Base-by-base conservation (phyloP, 2,888 invertebrate genomes). In the Dorcus parallelipipedus region DNA sequence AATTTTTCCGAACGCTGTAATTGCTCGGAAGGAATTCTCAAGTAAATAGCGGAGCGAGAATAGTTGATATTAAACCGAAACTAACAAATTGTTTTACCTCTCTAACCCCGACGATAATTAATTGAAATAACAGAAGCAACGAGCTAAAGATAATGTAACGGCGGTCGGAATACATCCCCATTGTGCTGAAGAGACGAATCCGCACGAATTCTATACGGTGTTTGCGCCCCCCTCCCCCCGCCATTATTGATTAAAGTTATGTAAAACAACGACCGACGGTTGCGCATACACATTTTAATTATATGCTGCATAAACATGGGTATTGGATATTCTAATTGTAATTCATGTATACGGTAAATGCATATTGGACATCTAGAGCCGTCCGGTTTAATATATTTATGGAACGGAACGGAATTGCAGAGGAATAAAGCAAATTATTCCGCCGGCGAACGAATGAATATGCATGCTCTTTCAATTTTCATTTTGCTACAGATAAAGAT, bases 241-340 rank as follows among this genome's bases (percentile, higher is more conserved):
- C 45, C n/a, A n/a, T 45, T 45, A 45, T 45, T 45, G 45, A 45
- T 45, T 45, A 45, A 45, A 45, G 45, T 45, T 23, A 45, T 45
- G 45, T 45, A 45, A 45, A 45, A 45, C 45, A 45, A 45, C 45
- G 45, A 45, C 45, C 45, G 45, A 45, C 45, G 45, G 17, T 45
- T 45, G 45, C 45, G 45, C 45, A 45, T 45, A 20, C 45, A 62
- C 58, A 60, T 63, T 64, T 63, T 61, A 64, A 65, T 65, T 64
- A 66, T 48, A 49, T 48, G 42, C 58, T 54, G 51, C 59, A 57
- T 51, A 63, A 63, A 60, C 59, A 57, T 59, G 58, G 59, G 60
- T 64, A 63, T 64, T 63, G 63, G 64, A 60, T 63, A 63, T 53
- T 55, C 62, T 66, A 64, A 64, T 66, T 64, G 62, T 66, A 64